These are phyloP conservation scores for Spisula solida DNA, from an alignment of 2,888 invertebrate genomes.

Conservation along the genomic window DNA sequence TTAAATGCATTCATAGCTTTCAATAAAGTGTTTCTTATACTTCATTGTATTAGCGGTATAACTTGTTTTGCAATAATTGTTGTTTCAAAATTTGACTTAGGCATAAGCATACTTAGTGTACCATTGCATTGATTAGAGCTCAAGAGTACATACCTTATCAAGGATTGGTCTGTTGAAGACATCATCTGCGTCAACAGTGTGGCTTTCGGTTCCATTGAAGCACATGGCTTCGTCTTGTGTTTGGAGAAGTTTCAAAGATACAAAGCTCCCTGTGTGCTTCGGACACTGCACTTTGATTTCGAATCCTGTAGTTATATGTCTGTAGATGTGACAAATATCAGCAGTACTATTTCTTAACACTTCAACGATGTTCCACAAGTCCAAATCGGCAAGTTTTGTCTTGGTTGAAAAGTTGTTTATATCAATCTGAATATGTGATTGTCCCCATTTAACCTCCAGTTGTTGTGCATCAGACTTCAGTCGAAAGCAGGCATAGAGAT, in stretches of 20 bases:
- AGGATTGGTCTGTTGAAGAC: neutral
- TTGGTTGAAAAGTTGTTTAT: slow-evolving; percentile 1
- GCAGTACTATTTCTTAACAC: neutral
- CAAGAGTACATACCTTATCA: neutral
- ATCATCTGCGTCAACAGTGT: neutral
- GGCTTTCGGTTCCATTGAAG: neutral
- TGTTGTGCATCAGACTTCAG: slow-evolving; percentile 23
- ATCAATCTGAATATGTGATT: neutral
- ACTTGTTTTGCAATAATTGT: too few relatives aligned
- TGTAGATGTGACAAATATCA: slow-evolving; percentile 18
- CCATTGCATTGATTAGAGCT: too few relatives aligned
- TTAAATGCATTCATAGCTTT: too few relatives aligned
- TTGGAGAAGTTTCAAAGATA: neutral
- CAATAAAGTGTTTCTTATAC: too few relatives aligned
- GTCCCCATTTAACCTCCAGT: slow-evolving; percentile 23
- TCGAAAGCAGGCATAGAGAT: slow-evolving; percentile 29
- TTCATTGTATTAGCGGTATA: too few relatives aligned
- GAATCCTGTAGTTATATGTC: neutral
- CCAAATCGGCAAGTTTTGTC: neutral
- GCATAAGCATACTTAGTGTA: too few relatives aligned
- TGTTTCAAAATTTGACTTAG: too few relatives aligned
- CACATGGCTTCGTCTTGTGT: slow-evolving; percentile 37
- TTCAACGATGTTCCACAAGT: neutral
- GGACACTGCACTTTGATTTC: slow-evolving; percentile 12
- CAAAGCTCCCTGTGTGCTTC: slow-evolving; percentile 7